phyloP scores from a whole-genome alignment of 2,113 vertebrate species.

The Osmerus eperlanus region DNA sequence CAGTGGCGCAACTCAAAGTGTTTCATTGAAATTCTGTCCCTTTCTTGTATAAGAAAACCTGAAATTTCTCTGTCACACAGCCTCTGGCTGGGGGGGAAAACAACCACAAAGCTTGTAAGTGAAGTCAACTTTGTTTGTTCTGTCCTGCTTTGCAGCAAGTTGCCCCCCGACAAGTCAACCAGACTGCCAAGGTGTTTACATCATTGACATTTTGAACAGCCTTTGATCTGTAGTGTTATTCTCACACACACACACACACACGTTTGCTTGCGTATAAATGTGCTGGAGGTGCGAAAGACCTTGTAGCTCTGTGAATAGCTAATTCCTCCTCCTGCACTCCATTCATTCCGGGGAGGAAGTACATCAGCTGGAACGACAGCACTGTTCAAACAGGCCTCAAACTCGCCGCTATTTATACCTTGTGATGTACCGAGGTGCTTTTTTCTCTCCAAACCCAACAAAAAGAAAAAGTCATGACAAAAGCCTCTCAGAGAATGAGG shows the following conservation, averaged over 20 bases:
- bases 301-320: conserved; percentile 5
- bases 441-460: conserved; percentile 29
- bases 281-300: conserved; percentile 5
- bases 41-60: no score
- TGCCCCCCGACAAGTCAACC: no score
- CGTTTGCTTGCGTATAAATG: not conserved
- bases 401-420: conserved; percentile 33
- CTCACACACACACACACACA: not conserved
- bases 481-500: conserved; percentile 11
- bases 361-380: conserved; percentile 5
- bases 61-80: no score
- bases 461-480: conserved; percentile 19
- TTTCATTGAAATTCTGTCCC: no score
- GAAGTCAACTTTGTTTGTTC: no score
- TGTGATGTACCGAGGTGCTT: conserved; percentile 14
- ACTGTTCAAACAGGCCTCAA: conserved; percentile 24
- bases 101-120: no score
- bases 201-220: not conserved
- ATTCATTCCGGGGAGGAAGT: conserved; percentile 25
- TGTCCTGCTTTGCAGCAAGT: no score
- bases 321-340: conserved; percentile 9
- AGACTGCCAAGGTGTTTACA: no score
- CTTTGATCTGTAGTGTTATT: conserved; percentile 6
- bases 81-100: no score
- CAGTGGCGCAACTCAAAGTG: no score